Conservation (phyloP, 2,797 vertebrate genomes). For the Hydrophis major region DNA sequence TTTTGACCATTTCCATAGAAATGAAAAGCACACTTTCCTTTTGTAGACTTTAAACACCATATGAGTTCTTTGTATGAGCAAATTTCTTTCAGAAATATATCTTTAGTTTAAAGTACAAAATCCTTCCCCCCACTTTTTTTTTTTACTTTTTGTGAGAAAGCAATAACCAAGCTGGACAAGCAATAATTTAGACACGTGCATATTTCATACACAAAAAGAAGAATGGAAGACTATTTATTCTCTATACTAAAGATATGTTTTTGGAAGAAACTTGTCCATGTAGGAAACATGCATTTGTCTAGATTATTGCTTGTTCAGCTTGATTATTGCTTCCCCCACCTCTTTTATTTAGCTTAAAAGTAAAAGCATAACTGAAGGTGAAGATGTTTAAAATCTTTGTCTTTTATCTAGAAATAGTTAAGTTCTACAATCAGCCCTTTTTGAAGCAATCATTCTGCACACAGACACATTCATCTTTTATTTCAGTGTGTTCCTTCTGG, state of each 20-base stretch:
- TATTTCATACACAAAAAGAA: background rate
- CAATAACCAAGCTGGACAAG: background rate
- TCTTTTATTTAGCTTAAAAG: background rate
- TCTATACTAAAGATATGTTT: background rate
- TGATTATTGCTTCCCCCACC: background rate
- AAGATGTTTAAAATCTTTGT: background rate
- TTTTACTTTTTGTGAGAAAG: background rate
- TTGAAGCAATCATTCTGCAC: background rate
- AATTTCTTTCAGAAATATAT: background rate
- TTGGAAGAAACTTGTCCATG: background rate
- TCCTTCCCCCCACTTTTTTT: background rate
- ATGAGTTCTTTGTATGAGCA: background rate
- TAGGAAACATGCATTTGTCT: background rate
- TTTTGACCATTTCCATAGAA: background rate
- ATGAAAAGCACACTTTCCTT: background rate
- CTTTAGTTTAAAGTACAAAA: background rate
- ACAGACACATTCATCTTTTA: background rate
- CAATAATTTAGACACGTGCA: background rate
- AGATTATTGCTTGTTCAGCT: background rate
- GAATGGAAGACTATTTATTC: background rate
- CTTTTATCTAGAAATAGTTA: background rate
- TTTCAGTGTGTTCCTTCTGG: background rate
- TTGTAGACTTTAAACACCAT: background rate
- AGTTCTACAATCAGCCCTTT: background rate
- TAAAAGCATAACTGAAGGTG: background rate